These are phyloP conservation scores for Poecilus cupreus DNA, from an alignment of 2,888 invertebrate genomes.

Conservation along the genomic window DNA sequence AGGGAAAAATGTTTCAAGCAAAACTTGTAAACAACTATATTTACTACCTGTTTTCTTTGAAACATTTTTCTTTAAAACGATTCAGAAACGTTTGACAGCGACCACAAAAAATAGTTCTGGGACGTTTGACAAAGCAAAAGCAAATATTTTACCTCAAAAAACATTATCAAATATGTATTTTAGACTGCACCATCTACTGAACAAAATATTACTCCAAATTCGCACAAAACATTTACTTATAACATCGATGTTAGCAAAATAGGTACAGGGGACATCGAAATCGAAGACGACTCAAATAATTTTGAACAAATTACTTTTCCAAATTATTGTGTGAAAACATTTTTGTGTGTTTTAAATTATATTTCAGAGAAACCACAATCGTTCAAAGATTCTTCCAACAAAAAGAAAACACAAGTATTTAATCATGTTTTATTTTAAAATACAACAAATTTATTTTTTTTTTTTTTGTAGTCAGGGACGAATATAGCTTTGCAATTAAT, in stretches of 20 bases:
- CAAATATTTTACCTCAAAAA: no score
- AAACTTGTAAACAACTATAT: no score
- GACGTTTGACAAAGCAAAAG: no score
- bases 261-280: constrained; percentile 65
- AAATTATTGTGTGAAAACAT: constrained; percentile 72
- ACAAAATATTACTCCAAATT: neutral
- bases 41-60: no score
- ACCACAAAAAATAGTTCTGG: no score
- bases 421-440: constrained; percentile 10
- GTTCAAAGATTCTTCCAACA: constrained; percentile 63
- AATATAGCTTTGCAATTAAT: constrained; percentile 73
- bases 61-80: no score
- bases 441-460: constrained; percentile 63
- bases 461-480: constrained; percentile 73
- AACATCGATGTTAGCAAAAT: constrained; percentile 64
- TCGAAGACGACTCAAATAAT: constrained; percentile 69
- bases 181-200: constrained; percentile 4
- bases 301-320: constrained; percentile 73
- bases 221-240: neutral
- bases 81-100: no score
- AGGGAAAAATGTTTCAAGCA: no score
- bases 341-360: constrained; percentile 69
- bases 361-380: constrained; percentile 66
- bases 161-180: neutral
- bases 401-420: constrained; percentile 63